phyloP scores from a whole-genome alignment of 2,113 vertebrate genomes.

The Rhinoderma darwinii region DNA sequence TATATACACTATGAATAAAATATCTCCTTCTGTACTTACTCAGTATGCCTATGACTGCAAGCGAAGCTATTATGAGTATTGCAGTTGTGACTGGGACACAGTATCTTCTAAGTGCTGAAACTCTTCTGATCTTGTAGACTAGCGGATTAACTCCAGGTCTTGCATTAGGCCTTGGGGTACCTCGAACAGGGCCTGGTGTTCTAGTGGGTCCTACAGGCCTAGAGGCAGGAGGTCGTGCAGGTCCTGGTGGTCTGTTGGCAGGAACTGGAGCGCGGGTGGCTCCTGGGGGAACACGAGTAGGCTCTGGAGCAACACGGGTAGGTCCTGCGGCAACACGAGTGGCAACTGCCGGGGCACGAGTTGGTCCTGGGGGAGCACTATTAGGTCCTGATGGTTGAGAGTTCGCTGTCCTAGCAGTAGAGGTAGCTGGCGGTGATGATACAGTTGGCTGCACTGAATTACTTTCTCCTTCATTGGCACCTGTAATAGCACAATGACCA shows the following conservation, averaged over 20 bases:
- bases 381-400: not conserved
- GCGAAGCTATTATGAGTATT: constrained; percentile 63
- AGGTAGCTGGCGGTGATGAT: not conserved
- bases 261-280: not conserved
- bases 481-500: not conserved
- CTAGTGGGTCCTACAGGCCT: constrained; percentile 25
- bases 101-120: constrained; percentile 61
- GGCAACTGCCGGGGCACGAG: not conserved
- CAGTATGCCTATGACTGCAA: constrained; percentile 62
- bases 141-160: not conserved
- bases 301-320: too few species aligned
- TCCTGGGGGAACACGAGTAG: not conserved
- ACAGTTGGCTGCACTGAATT: not conserved
- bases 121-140: constrained; percentile 25
- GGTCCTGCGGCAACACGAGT: not conserved
- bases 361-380: not conserved
- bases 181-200: constrained; percentile 24
- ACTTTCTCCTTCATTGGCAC: not conserved
- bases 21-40: constrained; percentile 61
- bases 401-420: not conserved
- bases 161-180: constrained; percentile 25
- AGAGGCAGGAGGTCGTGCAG: not conserved
- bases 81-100: constrained; percentile 66
- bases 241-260: not conserved
- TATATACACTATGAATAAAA: not conserved